Conservation (phyloP, 2,113 vertebrate species). For the Actenoides hombroni region DNA sequence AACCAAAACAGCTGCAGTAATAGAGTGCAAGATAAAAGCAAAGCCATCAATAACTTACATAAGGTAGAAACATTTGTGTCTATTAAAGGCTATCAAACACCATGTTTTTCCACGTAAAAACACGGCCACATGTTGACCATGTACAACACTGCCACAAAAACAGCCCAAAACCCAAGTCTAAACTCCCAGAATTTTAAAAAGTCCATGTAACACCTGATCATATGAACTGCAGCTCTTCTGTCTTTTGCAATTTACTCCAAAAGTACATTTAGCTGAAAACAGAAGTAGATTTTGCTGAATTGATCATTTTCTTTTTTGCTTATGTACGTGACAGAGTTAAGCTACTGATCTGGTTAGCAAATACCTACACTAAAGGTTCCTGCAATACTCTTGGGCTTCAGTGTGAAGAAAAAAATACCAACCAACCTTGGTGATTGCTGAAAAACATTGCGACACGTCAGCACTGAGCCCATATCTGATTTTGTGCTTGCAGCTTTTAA, state of each 20-base stretch:
- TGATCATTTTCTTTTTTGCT: not conserved
- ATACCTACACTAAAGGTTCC: not conserved
- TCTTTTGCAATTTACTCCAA: not conserved
- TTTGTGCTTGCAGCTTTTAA: not conserved
- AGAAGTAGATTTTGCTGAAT: not conserved
- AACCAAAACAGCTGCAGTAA: not conserved
- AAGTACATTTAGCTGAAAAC: not conserved
- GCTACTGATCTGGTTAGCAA: not conserved
- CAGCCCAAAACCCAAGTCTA: not conserved
- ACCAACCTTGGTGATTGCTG: not conserved
- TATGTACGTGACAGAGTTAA: not conserved
- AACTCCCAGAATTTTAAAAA: not conserved
- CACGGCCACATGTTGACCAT: not conserved
- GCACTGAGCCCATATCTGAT: constrained; percentile 35
- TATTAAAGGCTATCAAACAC: not conserved
- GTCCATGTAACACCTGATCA: not conserved
- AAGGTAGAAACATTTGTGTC: not conserved
- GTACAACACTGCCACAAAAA: not conserved
- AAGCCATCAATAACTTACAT: not conserved
- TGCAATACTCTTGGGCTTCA: not conserved
- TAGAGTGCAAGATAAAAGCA: not conserved
- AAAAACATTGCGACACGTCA: not conserved
- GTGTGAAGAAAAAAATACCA: not conserved
- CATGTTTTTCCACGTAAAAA: not conserved
- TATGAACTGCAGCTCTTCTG: not conserved